Evolutionary conservation across 2,888 invertebrate species (phyloP), one percentile per base, ranked within the genome.

Genomic region (Bembecia ichneumoniformis): DNA sequence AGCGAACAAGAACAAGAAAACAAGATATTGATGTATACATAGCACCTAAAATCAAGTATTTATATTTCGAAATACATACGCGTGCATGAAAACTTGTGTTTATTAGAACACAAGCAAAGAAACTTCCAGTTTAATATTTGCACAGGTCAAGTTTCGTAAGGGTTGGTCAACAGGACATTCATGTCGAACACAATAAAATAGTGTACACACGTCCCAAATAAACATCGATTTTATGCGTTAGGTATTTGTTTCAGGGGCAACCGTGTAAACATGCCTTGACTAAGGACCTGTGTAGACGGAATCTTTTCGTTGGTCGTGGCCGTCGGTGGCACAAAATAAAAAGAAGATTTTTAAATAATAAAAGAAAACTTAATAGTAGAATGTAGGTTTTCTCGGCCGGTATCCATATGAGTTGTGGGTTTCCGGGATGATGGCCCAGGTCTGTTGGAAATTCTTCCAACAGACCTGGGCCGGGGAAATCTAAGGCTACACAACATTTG

Each of bases 121-220:
- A 40, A 40, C 66, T 66, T 66, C 66, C 68, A 74, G 75, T 77
- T 74, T 76, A 75, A 77, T 77, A 76, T 78, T 77, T 77, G 68
- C 66, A 53, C 56, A 67, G 66, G 66, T 68, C 71, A 74, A 74
- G 71, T 74, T 62, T 40, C 15, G 16, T 50, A 62, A 67, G 67
- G 64, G 67, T 71, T 60, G 64, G 69, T 72, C 71, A 73, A 73
- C 68, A 72, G 53, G 62, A 59, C 59, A 62, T 67, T 62, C 63
- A 58, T 61, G 63, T 63, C 60, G 64, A 71, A 66, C 44, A 74
- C 74, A 74, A 74, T 70, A 63, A 65, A 63, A 63, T 58, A 68
- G 66, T 61, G 59, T 44, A 44, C 44, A 44, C 44, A 44, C 75
- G 69, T 71, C 76, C 75, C 73, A 62, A 76, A 75, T 70, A 80